Base-by-base conservation (phyloP, 2,113 vertebrate genomes). In the Apteryx owenii region DNA sequence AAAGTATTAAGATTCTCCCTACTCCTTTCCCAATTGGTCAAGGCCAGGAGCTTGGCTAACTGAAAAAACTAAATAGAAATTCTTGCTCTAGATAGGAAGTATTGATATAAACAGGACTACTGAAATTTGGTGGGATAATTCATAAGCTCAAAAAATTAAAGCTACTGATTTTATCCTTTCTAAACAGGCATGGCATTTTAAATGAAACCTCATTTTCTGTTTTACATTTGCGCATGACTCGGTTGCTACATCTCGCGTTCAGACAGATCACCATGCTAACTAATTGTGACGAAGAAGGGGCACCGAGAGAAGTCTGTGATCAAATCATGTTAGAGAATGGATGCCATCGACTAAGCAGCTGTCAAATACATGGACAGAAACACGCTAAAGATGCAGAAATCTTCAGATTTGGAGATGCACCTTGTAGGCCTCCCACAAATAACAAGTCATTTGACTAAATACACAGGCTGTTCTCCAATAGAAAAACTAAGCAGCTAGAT, bases 301-400 rank as follows among this genome's bases (percentile, higher is more conserved):
- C 2, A 25, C 48, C 0, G 0, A 65, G n/a, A 70, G 53, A 38
- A 78, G 36, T 4, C 86, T 75, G 68, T 14, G 48, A 73, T 56
- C 76, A 90, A 80, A 69, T 4, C 36, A 58, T 33, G 54, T 19
- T 62, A 20, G 50, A 81, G 93, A 88, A 95, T 3, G 33, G 72
- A 90, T 84, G 46, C 28, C 69, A 93, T 10, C 3, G 7, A 58
- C 64, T 62, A 62, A 90, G 76, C 50, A 84, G 81, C 72, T 62
- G 14, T 2, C 38, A 81, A 92, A 93, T 51, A 61, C 64, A 73
- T 40, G 12, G 33, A 40, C 65, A 83, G 7, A 81, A 86, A 60
- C 65, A 80, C 7, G 50, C 38, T 72, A 36, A 4, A 81, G 42
- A 82, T 89, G 70, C 15, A 17, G 72, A 93, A 93, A 54, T 51